These are phyloP conservation scores for Gymnoscelis rufifasciata DNA, from an alignment of 2,888 invertebrate species.

Conservation along the genomic window DNA sequence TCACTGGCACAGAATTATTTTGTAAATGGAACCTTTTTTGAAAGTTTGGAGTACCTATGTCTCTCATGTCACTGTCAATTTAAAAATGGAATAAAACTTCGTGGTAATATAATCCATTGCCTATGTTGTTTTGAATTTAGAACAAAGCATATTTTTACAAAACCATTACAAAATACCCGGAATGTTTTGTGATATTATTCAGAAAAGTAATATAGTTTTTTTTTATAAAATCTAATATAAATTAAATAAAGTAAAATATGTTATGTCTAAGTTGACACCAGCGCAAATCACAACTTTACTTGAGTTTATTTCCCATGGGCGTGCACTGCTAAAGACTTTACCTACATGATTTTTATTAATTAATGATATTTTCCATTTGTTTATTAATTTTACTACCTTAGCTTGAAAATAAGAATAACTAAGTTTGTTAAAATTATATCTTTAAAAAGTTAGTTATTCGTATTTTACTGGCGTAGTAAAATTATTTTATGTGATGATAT, in stretches of 20 bases:
- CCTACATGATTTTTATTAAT: constrained; percentile 19
- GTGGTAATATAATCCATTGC: too few species aligned
- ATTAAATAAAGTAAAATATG: not conserved
- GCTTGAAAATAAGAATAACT: not conserved
- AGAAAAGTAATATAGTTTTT: too few species aligned
- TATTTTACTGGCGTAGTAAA: too few species aligned
- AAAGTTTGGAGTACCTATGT: constrained; percentile 6
- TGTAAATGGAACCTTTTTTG: constrained; percentile 14
- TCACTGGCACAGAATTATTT: constrained; percentile 13
- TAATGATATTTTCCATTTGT: not conserved
- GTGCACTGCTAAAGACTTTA: constrained; percentile 40
- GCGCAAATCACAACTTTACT: constrained; percentile 34
- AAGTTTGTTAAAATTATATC: not conserved
- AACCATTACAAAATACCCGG: too few species aligned
- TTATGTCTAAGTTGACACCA: constrained; percentile 34
- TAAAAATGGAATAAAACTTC: too few species aligned
- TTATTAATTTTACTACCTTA: not conserved
- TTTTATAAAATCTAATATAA: too few species aligned
- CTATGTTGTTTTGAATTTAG: too few species aligned
- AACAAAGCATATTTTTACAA: too few species aligned
- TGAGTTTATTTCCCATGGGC: constrained; percentile 44
- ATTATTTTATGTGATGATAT: too few species aligned
- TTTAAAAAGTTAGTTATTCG: too few species aligned
- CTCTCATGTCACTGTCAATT: constrained; percentile 4
- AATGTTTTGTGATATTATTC: too few species aligned